Evolutionary conservation across 2,797 vertebrate genomes (phyloP).

Genomic region (Tenualosa thibaudeaui): DNA sequence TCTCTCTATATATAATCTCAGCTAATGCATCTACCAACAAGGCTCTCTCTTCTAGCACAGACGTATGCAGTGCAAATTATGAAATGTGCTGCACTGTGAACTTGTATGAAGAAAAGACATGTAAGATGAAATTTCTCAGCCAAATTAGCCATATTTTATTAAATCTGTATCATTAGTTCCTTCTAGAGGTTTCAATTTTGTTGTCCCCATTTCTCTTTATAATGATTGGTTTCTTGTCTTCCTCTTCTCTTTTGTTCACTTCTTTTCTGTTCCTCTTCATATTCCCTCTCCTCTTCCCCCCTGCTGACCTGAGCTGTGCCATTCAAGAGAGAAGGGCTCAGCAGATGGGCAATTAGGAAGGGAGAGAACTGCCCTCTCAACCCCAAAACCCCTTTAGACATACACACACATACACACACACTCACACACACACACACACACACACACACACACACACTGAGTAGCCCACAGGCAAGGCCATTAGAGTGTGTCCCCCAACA

Average conservation of each 20-base stretch:
- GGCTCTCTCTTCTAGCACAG: no score
- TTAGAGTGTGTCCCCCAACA: conserved; percentile 45
- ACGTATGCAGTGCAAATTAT: no score
- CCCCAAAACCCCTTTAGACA: not conserved
- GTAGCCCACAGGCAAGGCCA: conserved; percentile 41
- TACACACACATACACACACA: conserved; percentile 3
- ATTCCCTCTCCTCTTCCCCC: not conserved
- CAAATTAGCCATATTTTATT: no score
- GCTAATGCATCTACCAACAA: no score
- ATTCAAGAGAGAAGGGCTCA: not conserved
- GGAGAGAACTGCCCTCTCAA: conserved; percentile 30
- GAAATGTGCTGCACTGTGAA: no score
- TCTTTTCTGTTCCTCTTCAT: not conserved
- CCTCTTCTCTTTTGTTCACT: not conserved
- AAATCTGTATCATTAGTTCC: no score
- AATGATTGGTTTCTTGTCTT: not conserved
- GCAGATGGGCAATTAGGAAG: conserved; percentile 32
- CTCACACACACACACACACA: not conserved
- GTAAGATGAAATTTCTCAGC: no score
- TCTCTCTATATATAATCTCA: no score
- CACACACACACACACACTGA: conserved; percentile 21
- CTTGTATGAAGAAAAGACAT: no score
- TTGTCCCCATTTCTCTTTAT: no score
- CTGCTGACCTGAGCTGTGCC: not conserved
- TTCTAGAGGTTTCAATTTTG: no score